A percentile compares a stretch with the other conserved stretches of the same genome.
These are phyloP conservation scores for Regulus satrapa DNA, from an alignment of 2,113 vertebrate genomes.

Conservation along the genomic window DNA sequence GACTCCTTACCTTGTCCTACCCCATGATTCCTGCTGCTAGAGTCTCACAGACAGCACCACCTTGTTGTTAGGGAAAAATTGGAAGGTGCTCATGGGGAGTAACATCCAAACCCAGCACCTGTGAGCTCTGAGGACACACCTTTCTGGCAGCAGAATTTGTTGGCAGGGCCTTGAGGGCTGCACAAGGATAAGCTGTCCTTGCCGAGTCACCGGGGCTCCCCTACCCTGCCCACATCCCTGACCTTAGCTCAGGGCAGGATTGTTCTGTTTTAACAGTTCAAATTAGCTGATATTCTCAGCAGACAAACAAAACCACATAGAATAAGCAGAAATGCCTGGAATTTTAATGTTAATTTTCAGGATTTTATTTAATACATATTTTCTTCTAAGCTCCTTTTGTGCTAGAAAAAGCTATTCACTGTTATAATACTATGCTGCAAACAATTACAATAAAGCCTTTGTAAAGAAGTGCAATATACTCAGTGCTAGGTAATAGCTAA, in stretches of 20 bases:
- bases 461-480: neutral
- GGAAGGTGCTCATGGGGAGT: neutral
- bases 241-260: neutral
- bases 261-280: neutral
- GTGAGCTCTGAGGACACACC: neutral
- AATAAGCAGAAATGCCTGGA: neutral
- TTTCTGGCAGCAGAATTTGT: neutral
- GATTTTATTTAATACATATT: neutral
- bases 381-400: neutral
- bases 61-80: neutral
- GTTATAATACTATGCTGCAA: neutral
- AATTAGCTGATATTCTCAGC: neutral
- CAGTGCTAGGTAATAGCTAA: neutral
- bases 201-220: neutral
- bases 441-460: neutral
- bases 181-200: neutral
- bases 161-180: neutral
- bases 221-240: neutral
- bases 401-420: neutral
- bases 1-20: neutral
- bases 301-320: neutral
- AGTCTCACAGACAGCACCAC: neutral
- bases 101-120: neutral
- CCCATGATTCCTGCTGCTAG: neutral
- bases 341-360: neutral